These are phyloP conservation scores for Caenorhabditis brenneri DNA, from an alignment of 1,140 invertebrate genomes.

Conservation along the genomic window DNA sequence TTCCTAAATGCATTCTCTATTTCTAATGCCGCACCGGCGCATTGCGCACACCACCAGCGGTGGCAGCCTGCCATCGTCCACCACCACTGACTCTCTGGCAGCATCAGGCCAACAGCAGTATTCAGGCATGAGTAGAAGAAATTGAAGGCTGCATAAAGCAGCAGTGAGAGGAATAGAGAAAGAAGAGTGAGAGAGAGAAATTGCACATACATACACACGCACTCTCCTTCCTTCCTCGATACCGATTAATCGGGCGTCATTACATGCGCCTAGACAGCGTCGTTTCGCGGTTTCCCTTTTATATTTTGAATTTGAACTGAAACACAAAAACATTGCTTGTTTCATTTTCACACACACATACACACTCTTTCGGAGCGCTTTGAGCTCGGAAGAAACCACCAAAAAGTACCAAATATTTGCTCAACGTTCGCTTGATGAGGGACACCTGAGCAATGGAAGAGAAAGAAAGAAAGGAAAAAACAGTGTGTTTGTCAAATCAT, in stretches of 20 bases:
- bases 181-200: background rate
- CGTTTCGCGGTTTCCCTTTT: background rate
- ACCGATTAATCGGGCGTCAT: constrained; percentile 18
- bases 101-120: background rate
- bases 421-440: background rate
- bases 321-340: background rate
- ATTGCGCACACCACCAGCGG: constrained; percentile 23
- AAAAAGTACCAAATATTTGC: background rate
- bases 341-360: too few relatives aligned
- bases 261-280: background rate
- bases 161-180: background rate
- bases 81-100: background rate
- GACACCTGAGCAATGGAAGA: background rate
- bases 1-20: background rate
- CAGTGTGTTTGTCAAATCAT: constrained; percentile 2
- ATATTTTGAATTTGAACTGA: background rate
- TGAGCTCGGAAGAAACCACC: background rate
- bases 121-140: background rate
- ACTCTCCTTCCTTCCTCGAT: background rate
- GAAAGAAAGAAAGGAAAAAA: background rate
- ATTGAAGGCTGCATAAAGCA: background rate
- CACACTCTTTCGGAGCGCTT: too few relatives aligned
- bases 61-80: background rate
- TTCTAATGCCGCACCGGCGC: constrained; percentile 35
- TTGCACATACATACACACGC: background rate